Conservation (phyloP, 30 jellyfish, hydroid and myxozoan species). For the Hydractinia symbiolongicarpus region DNA sequence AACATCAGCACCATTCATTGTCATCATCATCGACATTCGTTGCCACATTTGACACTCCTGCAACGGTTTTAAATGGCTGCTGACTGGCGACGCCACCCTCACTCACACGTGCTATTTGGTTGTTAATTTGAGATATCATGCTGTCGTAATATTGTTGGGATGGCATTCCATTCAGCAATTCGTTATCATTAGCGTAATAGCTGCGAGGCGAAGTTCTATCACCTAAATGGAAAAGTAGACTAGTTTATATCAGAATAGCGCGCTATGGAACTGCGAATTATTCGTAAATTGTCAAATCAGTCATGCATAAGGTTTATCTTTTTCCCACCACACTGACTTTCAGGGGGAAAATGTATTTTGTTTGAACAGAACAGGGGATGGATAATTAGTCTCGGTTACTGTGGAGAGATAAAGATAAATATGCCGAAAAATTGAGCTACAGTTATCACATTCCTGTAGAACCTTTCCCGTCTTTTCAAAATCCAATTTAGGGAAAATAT, state of each 20-base stretch:
- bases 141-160: conserved; percentile 95
- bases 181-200: conserved; percentile 55
- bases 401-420: no score
- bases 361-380: no score
- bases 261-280: not conserved
- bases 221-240: not conserved
- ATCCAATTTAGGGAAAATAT: no score
- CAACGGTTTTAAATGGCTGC: not conserved
- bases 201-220: not conserved
- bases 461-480: no score
- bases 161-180: conserved; percentile 70
- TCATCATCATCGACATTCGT: conserved; percentile 84
- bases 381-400: no score
- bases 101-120: conserved; percentile 87
- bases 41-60: conserved; percentile 45
- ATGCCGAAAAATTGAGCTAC: no score
- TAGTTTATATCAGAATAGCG: not conserved
- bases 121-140: conserved; percentile 92
- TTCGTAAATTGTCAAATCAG: no score
- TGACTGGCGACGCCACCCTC: conserved; percentile 52
- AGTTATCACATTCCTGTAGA: no score
- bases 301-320: no score
- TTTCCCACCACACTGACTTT: no score
- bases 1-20: conserved; percentile 86
- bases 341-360: no score